These are phyloP conservation scores for Pegoplata infirma DNA, from an alignment of 2,888 invertebrate genomes.

Conservation along the genomic window DNA sequence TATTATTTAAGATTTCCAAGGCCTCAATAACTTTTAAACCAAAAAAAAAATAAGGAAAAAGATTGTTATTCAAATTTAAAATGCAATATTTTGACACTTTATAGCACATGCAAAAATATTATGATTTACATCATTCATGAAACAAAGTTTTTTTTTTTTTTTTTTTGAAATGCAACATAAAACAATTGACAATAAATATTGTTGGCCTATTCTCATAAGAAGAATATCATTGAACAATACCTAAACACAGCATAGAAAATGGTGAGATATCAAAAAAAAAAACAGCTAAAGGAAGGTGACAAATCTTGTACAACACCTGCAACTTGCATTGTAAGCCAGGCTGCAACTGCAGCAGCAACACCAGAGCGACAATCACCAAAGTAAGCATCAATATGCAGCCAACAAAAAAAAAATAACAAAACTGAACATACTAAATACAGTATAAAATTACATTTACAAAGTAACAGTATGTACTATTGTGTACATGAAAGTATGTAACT, in stretches of 20 bases:
- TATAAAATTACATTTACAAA: constrained; percentile 40
- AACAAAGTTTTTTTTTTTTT: constrained; percentile 35
- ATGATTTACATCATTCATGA: constrained; percentile 53
- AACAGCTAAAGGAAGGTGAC: constrained; percentile 51
- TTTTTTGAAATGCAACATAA: constrained; percentile 1
- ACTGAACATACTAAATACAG: constrained; percentile 31
- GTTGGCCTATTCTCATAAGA: neutral
- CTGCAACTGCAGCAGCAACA: too few relatives aligned
- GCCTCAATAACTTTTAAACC: too few relatives aligned
- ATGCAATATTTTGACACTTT: too few relatives aligned
- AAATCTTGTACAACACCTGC: constrained; percentile 63
- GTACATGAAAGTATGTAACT: constrained; percentile 14
- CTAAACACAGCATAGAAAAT: neutral
- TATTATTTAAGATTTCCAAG: too few relatives aligned
- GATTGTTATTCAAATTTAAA: too few relatives aligned
- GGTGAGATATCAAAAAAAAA: neutral
- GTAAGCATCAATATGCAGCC: neutral
- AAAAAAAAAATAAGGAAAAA: too few relatives aligned
- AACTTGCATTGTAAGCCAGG: constrained; percentile 28
- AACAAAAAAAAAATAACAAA: constrained; percentile 17
- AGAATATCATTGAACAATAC: neutral
- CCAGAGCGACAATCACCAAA: constrained; percentile 17
- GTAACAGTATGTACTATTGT: constrained; percentile 10
- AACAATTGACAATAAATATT: constrained; percentile 59
- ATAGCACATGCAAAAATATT: neutral